Base-by-base conservation (phyloP, 2,113 vertebrate species). In the Opisthocomus hoazin region DNA sequence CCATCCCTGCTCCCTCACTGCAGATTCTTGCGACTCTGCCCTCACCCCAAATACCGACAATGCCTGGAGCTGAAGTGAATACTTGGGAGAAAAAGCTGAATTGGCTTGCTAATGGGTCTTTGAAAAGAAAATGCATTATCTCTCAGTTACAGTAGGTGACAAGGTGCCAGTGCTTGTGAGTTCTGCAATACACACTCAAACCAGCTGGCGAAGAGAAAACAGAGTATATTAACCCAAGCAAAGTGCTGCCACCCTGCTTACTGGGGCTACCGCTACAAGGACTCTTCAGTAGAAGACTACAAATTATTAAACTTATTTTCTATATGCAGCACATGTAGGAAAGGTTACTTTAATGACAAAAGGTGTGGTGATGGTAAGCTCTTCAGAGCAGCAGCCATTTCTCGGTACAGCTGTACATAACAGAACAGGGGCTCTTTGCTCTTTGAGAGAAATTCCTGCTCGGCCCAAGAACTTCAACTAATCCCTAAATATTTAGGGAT, bases 151-250 rank as follows among this genome's bases (percentile, higher is more conserved):
- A 18, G 77, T 1, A 58, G 48, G 86, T 6, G 69, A 48, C 32
- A 43, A 70, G 71, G 71, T 64, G 51, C 20, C 74, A 23, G 9
- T 3, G 12, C 64, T 26, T 9, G 0, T 0, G 26, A n/a, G 73
- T 4, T 53, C 57, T 56, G 73, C 76, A 23, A 2, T 5, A 15
- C 80, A 27, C 14, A 18, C 53, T 19, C 46, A 51, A 4, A n/a
- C 20, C 37, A 51, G 63, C 56, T 11, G n/a, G 24, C 37, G 53
- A 87, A 63, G 20, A 61, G 51, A 30, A 63, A 83, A 19, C 6
- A 12, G 53, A 54, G 45, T 3, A 2, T 2, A 27, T 11, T 3
- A 23, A 50, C n/a, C 37, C 57, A n/a, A 64, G 32, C 24, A 7
- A 37, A 86, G 32, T 0, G 21, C 64, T 91, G 50, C 53, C 39